Evolutionary conservation across 2,113 vertebrate species (phyloP).

Genomic region (Vicugna pacos): DNA sequence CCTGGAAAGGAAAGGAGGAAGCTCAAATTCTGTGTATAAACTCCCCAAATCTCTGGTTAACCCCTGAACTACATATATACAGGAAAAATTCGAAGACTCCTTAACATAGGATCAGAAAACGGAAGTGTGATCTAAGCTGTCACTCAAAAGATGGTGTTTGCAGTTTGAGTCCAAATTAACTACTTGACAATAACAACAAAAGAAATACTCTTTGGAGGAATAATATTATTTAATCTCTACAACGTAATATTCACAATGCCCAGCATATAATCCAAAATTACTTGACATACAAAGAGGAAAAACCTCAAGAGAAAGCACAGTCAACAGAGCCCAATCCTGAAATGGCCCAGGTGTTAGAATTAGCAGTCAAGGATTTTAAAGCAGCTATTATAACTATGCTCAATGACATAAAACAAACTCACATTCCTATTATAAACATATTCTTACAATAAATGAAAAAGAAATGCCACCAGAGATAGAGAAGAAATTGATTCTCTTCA

Average conservation of each 20-base stretch:
- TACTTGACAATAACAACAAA: not conserved
- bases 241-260: not conserved
- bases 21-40: not conserved
- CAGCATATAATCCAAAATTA: not conserved
- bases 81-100: not conserved
- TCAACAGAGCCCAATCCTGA: not conserved
- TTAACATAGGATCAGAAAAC: not conserved
- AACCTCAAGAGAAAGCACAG: conserved; percentile 23
- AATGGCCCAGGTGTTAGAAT: not conserved
- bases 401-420: not conserved
- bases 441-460: not conserved
- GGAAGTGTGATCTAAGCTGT: not conserved
- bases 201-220: not conserved
- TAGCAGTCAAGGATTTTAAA: not conserved
- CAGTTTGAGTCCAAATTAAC: not conserved
- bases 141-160: not conserved
- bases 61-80: not conserved
- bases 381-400: not conserved
- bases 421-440: not conserved
- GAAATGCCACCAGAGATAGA: not conserved
- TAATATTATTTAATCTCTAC: not conserved
- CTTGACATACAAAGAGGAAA: not conserved
- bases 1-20: not conserved
- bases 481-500: not conserved
- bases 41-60: not conserved